A percentile compares a stretch with the other conserved stretches of the same genome.
These are phyloP conservation scores for Leucophenga maculata DNA, from an alignment of 2,888 invertebrate genomes.

Conservation along the genomic window DNA sequence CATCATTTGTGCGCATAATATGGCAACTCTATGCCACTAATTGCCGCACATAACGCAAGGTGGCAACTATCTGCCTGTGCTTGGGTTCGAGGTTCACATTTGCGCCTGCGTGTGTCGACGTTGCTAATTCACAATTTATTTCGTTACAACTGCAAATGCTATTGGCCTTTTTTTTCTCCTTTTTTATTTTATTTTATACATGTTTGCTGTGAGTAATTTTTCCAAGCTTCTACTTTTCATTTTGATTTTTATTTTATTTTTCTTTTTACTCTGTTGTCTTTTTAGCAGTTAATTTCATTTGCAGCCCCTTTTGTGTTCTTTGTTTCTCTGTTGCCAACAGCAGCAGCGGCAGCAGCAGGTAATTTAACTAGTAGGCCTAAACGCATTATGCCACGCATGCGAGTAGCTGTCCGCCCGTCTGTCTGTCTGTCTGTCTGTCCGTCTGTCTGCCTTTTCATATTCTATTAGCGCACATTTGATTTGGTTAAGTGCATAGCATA, in stretches of 20 bases:
- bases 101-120: slow-evolving; percentile 11
- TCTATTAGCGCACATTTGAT: slow-evolving; percentile 58
- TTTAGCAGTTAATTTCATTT: slow-evolving; percentile 50
- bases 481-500: slow-evolving; percentile 57
- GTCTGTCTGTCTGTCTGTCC: background rate
- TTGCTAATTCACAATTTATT: slow-evolving; percentile 28
- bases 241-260: slow-evolving; percentile 35
- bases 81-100: background rate
- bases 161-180: slow-evolving; percentile 34
- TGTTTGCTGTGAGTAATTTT: slow-evolving; percentile 1
- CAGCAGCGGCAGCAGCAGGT: background rate
- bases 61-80: background rate
- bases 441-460: slow-evolving; percentile 29
- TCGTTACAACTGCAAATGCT: slow-evolving; percentile 11
- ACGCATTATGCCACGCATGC: slow-evolving; percentile 24
- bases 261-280: slow-evolving; percentile 41
- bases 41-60: slow-evolving; percentile 49
- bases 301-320: slow-evolving; percentile 22
- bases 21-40: slow-evolving; percentile 39
- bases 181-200: slow-evolving; percentile 29
- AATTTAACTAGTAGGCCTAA: slow-evolving; percentile 11
- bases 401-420: background rate
- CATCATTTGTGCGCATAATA: slow-evolving; percentile 19
- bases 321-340: background rate
- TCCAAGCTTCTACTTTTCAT: slow-evolving; percentile 44